phyloP scores from a whole-genome alignment of 2,888 invertebrate genomes.

The Agonopterix alstromeriana region DNA sequence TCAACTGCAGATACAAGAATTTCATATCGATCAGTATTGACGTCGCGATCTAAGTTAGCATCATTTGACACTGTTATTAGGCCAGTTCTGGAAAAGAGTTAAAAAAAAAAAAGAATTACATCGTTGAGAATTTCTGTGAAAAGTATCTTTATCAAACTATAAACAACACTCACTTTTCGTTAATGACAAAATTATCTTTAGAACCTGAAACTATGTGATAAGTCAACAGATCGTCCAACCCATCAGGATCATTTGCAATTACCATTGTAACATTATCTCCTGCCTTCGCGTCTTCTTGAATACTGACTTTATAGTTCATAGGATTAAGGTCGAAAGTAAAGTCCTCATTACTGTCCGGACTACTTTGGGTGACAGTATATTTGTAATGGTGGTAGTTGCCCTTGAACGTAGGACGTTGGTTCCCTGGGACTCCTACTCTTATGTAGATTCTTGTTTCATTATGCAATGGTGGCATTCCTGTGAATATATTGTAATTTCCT shows the following conservation, averaged over 20 bases:
- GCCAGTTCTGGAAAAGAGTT: conserved; percentile 73
- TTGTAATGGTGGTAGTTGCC: conserved; percentile 81
- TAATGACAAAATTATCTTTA: conserved; percentile 86
- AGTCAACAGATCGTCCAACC: conserved; percentile 80
- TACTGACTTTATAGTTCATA: conserved; percentile 82
- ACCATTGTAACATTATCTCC: conserved; percentile 84
- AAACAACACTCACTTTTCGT: conserved; percentile 76
- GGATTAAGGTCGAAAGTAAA: conserved; percentile 78
- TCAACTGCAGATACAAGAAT: conserved; percentile 86
- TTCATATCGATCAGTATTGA: conserved; percentile 81
- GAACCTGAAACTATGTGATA: conserved; percentile 85
- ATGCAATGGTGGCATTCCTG: conserved; percentile 79
- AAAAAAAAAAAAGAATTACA: neutral
- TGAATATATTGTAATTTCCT: conserved; percentile 8
- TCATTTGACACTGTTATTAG: conserved; percentile 83
- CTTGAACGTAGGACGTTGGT: conserved; percentile 87
- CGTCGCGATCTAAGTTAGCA: conserved; percentile 82
- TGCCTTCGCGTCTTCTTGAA: conserved; percentile 82
- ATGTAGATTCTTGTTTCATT: conserved; percentile 81
- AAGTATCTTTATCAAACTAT: too few species aligned
- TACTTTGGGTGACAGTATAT: conserved; percentile 47
- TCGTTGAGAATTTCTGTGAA: neutral
- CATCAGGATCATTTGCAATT: conserved; percentile 87
- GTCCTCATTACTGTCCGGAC: conserved; percentile 47
- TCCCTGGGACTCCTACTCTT: conserved; percentile 87